Percentiles rank a stretch among this genome's conserved stretches.
Conservation (phyloP, 2,797 vertebrate species). For the Epinephelus malabaricus region DNA sequence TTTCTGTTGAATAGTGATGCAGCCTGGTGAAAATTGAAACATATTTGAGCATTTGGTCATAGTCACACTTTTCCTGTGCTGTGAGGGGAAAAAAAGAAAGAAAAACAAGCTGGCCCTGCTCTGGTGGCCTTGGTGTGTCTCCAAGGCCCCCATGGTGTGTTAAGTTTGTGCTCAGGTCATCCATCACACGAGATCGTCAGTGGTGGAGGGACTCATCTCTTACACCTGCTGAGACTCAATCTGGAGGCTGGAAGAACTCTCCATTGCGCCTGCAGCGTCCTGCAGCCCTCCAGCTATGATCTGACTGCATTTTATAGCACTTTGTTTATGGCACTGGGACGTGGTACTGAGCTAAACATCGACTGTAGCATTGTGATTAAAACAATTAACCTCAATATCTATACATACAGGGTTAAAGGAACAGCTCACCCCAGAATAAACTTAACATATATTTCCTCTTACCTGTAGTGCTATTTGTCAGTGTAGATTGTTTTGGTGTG, state of each 20-base stretch:
- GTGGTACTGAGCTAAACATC: conserved; percentile 24
- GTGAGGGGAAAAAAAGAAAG: background rate
- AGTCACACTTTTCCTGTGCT: conserved; percentile 52
- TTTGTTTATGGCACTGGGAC: conserved; percentile 31
- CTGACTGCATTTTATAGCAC: conserved; percentile 40
- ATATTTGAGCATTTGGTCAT: conserved; percentile 61
- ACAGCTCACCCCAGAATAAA: too few relatives aligned
- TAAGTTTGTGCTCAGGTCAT: conserved; percentile 72
- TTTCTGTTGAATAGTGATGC: conserved; percentile 21
- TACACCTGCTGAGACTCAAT: conserved; percentile 85
- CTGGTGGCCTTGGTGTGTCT: conserved; percentile 76
- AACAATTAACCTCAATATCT: conserved; percentile 5
- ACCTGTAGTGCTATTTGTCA: too few relatives aligned
- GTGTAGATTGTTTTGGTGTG: too few relatives aligned
- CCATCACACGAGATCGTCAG: conserved; percentile 70
- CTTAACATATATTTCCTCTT: too few relatives aligned
- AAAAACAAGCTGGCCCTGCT: conserved; percentile 46
- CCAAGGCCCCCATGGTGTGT: conserved; percentile 74
- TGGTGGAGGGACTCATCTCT: conserved; percentile 74
- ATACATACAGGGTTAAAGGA: background rate
- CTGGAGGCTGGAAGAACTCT: conserved; percentile 79
- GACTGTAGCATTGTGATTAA: background rate
- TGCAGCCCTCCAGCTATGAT: conserved; percentile 50
- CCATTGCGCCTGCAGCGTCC: conserved; percentile 70
- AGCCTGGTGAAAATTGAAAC: conserved; percentile 44